Conservation (phyloP, 1,140 invertebrate species). For the Drosophila sp. region DNA sequence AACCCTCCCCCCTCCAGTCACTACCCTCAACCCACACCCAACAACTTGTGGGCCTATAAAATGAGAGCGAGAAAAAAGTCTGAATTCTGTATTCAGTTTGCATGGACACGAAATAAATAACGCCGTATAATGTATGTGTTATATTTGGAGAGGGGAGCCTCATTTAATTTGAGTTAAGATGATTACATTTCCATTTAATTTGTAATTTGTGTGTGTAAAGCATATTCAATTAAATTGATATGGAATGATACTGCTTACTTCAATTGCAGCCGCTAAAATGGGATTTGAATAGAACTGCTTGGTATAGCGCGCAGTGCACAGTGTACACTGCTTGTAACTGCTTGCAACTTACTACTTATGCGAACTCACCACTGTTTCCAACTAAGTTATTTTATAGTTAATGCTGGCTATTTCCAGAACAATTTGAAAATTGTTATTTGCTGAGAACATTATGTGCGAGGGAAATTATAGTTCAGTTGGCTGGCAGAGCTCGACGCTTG, state of each 20-base stretch:
- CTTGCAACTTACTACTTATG: neutral
- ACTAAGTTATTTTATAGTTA: too few species aligned
- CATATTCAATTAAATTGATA: slow-evolving; percentile 1
- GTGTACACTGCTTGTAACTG: neutral
- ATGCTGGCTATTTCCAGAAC: too few species aligned
- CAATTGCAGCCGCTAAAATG: neutral
- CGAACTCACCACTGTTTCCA: too few species aligned
- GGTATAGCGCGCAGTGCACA: neutral
- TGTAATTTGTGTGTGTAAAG: neutral
- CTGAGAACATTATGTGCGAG: too few species aligned
- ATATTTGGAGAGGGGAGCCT: neutral
- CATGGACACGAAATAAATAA: slow-evolving; percentile 26
- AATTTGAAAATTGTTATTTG: too few species aligned
- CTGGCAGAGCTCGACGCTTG: too few species aligned
- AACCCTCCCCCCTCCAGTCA: neutral
- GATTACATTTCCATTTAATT: slow-evolving; percentile 29
- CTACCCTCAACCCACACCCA: neutral
- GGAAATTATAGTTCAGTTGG: too few species aligned
- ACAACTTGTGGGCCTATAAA: slow-evolving; percentile 21
- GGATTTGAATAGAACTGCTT: slow-evolving; percentile 14
- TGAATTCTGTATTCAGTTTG: slow-evolving; percentile 12
- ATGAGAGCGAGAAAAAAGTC: slow-evolving; percentile 8
- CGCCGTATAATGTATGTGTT: slow-evolving; percentile 21
- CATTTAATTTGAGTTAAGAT: slow-evolving; percentile 25
- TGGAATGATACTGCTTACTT: neutral